These are phyloP conservation scores for Zaprionus lineosus DNA, from an alignment of 2,888 invertebrate genomes.

Conservation along the genomic window DNA sequence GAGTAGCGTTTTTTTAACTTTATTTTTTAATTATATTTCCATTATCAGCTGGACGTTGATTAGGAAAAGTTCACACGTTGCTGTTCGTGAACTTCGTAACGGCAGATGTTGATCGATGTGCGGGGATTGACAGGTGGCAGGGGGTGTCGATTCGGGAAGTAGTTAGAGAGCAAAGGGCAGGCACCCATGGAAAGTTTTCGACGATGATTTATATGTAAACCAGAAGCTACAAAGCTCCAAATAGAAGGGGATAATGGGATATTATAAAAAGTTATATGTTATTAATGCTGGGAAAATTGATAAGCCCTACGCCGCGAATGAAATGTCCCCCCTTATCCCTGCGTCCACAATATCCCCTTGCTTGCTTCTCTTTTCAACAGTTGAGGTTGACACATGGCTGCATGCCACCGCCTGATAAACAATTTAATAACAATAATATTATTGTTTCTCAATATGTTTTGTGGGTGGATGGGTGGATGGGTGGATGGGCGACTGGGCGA, in stretches of 20 bases:
- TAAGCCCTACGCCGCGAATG: constrained; percentile 41
- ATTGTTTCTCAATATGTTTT: constrained; percentile 63
- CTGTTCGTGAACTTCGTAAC: constrained; percentile 53
- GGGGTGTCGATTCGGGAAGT: no score
- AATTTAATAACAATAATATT: constrained; percentile 60
- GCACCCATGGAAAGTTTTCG: constrained; percentile 67
- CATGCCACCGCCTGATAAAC: constrained; percentile 52
- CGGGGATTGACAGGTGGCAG: background rate
- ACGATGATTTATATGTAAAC: constrained; percentile 52
- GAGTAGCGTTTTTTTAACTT: background rate
- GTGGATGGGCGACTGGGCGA: constrained; percentile 44
- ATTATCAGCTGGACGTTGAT: constrained; percentile 56
- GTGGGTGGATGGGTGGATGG: constrained; percentile 46
- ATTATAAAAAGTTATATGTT: constrained; percentile 52
- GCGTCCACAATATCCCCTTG: background rate
- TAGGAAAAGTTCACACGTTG: constrained; percentile 67
- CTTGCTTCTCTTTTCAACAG: constrained; percentile 2
- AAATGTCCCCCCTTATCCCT: no score
- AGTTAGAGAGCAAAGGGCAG: background rate
- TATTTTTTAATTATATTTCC: constrained; percentile 6
- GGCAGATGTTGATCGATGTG: constrained; percentile 43
- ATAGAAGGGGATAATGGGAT: constrained; percentile 26
- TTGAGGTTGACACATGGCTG: constrained; percentile 35
- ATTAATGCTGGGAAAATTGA: constrained; percentile 68
- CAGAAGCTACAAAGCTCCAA: constrained; percentile 17